Evolutionary conservation across 92 coral and sea anemone species (phyloP).

Genomic region (Scolanthus callimorphus): DNA sequence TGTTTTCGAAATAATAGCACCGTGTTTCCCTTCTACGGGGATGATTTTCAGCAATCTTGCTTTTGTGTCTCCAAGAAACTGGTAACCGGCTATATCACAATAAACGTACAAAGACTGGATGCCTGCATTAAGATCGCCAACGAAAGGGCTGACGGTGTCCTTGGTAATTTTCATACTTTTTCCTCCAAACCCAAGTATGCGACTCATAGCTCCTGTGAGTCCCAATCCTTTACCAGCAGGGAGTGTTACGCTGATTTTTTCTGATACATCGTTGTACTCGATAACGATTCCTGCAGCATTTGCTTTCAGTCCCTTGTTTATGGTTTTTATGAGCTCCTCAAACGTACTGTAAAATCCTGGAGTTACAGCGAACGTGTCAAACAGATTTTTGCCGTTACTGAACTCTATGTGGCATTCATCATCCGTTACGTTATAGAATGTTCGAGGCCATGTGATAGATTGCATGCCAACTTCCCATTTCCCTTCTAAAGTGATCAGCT

Average conservation of each 20-base stretch:
- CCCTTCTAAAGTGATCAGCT: not conserved
- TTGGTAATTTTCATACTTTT: not conserved
- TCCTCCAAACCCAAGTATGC: slow-evolving; percentile 23
- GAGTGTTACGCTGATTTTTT: not conserved
- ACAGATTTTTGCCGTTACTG: not conserved
- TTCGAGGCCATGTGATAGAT: slow-evolving; percentile 2
- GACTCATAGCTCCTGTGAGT: not conserved
- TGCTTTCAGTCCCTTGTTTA: not conserved
- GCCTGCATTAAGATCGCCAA: not conserved
- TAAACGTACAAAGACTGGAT: slow-evolving; percentile 3
- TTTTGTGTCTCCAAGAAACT: not conserved
- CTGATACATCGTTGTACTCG: not conserved
- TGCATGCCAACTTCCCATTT: not conserved
- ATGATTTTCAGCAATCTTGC: not conserved
- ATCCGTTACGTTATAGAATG: slow-evolving; percentile 2
- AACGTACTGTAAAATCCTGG: not conserved
- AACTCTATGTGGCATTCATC: not conserved
- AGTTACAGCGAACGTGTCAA: too few species aligned
- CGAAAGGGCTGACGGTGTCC: slow-evolving; percentile 6
- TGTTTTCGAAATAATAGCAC: not conserved
- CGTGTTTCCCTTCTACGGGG: slow-evolving; percentile 10
- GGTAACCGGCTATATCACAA: not conserved
- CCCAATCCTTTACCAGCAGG: not conserved
- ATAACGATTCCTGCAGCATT: not conserved
- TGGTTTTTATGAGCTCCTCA: not conserved